Evolutionary conservation across 2,797 vertebrate species (phyloP).

Genomic region (Premnoplex brunnescens): DNA sequence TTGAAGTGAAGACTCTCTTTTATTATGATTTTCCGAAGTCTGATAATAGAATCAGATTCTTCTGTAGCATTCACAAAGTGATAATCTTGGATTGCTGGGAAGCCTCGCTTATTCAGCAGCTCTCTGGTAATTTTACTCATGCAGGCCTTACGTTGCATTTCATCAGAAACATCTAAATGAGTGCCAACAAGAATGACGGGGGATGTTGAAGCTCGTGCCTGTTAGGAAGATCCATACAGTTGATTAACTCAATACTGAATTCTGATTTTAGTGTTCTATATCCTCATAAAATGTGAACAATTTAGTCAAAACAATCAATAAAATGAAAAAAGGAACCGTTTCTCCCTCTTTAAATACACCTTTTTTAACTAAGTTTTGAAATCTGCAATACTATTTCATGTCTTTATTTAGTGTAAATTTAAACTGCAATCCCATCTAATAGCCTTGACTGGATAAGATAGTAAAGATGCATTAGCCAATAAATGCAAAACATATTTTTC

Average conservation of each 20-base stretch:
- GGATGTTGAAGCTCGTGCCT: conserved; percentile 89
- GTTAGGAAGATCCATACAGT: background rate
- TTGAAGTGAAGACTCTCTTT: conserved; percentile 88
- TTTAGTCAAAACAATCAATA: background rate
- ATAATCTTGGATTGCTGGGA: conserved; percentile 87
- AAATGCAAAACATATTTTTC: background rate
- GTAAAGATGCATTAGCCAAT: background rate
- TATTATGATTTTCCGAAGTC: conserved; percentile 87
- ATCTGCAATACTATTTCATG: background rate
- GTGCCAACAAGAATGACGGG: conserved; percentile 95
- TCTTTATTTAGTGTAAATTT: background rate
- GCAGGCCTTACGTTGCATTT: conserved; percentile 84
- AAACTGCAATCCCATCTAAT: background rate
- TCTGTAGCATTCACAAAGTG: conserved; percentile 88
- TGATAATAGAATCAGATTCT: conserved; percentile 85
- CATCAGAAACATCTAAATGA: conserved; percentile 87
- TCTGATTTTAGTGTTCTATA: background rate
- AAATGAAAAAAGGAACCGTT: background rate
- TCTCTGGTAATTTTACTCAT: conserved; percentile 85
- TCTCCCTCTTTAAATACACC: background rate
- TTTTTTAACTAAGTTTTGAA: background rate
- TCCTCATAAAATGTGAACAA: background rate
- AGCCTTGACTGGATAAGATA: background rate
- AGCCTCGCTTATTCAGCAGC: conserved; percentile 86
- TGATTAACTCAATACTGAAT: background rate